Evolutionary conservation across 2,888 invertebrate genomes (phyloP).

Genomic region (Elmis aenea): DNA sequence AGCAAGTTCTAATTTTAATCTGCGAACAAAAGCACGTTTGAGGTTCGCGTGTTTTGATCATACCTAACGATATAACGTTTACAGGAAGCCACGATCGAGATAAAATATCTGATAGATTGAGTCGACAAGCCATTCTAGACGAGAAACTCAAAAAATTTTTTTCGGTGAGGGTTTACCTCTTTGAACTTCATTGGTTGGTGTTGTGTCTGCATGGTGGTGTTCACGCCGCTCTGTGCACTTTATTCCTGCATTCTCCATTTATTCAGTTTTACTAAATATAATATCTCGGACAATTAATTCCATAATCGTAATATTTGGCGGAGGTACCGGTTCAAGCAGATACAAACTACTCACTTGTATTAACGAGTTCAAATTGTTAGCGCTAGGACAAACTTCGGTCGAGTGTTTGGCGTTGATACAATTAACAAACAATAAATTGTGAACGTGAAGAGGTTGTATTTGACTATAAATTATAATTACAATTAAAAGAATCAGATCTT

Average conservation of each 20-base stretch:
- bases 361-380: no score
- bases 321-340: no score
- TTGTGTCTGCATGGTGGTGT: constrained; percentile 41
- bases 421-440: no score
- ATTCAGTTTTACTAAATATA: constrained; percentile 7
- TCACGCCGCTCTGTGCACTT: constrained; percentile 42
- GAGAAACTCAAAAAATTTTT: constrained; percentile 92
- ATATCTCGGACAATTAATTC: no score
- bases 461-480: no score
- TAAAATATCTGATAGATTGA: constrained; percentile 68
- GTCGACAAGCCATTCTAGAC: constrained; percentile 82
- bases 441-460: no score
- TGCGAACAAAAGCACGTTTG: constrained; percentile 1
- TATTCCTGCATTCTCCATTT: constrained; percentile 19
- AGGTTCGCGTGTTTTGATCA: constrained; percentile 18
- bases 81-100: constrained; percentile 53
- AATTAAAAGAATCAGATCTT: no score
- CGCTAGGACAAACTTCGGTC: no score
- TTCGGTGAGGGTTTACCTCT: constrained; percentile 69
- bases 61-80: constrained; percentile 30
- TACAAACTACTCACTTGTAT: no score
- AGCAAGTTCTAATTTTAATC: no score
- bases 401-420: no score
- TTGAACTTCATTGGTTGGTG: constrained; percentile 25
- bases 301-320: no score